phyloP scores from a whole-genome alignment of 2,888 invertebrate genomes.

The Chrysolina haemoptera region DNA sequence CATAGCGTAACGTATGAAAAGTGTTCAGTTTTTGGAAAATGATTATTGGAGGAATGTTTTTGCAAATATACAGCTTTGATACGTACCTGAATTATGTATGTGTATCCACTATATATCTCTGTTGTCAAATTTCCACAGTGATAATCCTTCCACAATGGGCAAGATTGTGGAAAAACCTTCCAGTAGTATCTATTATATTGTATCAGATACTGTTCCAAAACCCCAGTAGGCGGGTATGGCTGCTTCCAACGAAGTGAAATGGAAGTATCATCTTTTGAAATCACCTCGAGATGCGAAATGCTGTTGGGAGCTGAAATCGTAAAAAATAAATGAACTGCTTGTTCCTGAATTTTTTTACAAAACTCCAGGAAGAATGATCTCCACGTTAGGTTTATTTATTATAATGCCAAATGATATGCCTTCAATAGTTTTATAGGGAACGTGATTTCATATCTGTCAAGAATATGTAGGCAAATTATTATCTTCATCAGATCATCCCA shows the following conservation, averaged over 20 bases:
- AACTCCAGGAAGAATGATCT: neutral
- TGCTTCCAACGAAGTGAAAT: constrained; percentile 56
- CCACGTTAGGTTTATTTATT: neutral
- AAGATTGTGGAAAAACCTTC: constrained; percentile 1
- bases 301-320: constrained; percentile 46
- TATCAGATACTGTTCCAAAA: constrained; percentile 50
- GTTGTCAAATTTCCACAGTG: constrained; percentile 46
- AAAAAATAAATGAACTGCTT: constrained; percentile 9
- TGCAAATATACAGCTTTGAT: neutral
- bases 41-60: too few relatives aligned
- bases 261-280: constrained; percentile 47
- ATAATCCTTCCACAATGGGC: constrained; percentile 52
- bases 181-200: neutral
- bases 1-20: too few relatives aligned
- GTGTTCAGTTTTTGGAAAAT: too few relatives aligned
- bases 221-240: constrained; percentile 60
- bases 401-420: too few relatives aligned
- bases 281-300: constrained; percentile 38
- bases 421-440: too few relatives aligned
- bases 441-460: too few relatives aligned
- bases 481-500: too few relatives aligned
- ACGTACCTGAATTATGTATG: constrained; percentile 32
- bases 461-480: too few relatives aligned
- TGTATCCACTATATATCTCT: neutral
- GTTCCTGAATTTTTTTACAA: too few relatives aligned